Evolutionary conservation across 92 coral and sea anemone genomes (phyloP), one percentile per base, ranked within the genome.

Genomic region (Zoanthus sansibaricus): DNA sequence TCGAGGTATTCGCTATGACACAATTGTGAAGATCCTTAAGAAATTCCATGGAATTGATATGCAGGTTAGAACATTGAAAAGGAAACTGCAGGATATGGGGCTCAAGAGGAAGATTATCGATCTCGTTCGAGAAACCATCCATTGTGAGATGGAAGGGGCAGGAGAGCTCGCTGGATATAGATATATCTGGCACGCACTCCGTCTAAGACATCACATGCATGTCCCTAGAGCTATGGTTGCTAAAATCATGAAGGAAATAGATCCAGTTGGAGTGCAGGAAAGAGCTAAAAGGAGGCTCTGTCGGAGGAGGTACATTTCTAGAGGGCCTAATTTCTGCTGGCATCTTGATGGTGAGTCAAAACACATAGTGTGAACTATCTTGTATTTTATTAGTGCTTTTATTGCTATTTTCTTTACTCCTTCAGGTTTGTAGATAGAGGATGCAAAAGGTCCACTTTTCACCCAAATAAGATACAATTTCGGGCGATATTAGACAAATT

Each of bases 131-230:
- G 62, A 30, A 56, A 62, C 51, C 13, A 73, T 85, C 54, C 45
- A 69, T 8, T n/a, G 78, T 12, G 88, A 85, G 49, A 75, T 72
- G 64, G 71, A 76, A 72, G 88, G 88, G 13, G 71, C 88, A 52
- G 88, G 88, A 37, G 20, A 31, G 47, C 88, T 85, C 15, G 67
- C 88, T n/a, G 88, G 88, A 14, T 74, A 85, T 51, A 76, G 72
- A 58, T 51, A 64, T 58, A 67, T 85, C 49, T 85, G 83, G 83
- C 88, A 85, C 58, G 88, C 73, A n/a, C 46, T 86, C 37, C 64
- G 89, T 25, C 21, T 76, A 59, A 67, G 82, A 58, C 82, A 62
- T 55, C 70, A 86, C 37, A 72, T 86, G 48, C 80, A 75, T 75
- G 83, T 86, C 20, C 89, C 89, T 15, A 69, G 83, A 32, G 33